Percentiles rank a stretch among this genome's conserved stretches.
These are phyloP conservation scores for Pterophyllum scalare DNA, from an alignment of 2,113 vertebrate species.

Conservation along the genomic window DNA sequence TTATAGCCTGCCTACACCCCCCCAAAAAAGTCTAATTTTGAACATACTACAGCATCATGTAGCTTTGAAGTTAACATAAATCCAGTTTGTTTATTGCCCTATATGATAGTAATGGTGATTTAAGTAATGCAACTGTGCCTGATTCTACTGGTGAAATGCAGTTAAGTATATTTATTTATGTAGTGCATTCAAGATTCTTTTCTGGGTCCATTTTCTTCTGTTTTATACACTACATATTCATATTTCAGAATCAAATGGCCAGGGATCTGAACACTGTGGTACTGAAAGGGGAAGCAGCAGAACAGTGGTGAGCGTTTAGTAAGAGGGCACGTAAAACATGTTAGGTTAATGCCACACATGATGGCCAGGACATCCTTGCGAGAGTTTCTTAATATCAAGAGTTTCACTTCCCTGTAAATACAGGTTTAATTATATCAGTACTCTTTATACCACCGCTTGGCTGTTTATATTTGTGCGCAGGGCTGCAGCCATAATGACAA, in stretches of 20 bases:
- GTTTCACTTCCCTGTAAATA: background rate
- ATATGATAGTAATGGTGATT: background rate
- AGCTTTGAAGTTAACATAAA: constrained; percentile 8
- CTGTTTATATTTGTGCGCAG: background rate
- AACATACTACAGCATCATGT: background rate
- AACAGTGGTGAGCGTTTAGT: background rate
- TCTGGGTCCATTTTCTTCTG: background rate
- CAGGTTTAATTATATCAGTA: background rate
- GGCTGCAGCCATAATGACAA: constrained; percentile 31
- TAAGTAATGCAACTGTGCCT: background rate
- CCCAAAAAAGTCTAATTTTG: constrained; percentile 28
- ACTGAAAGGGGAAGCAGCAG: background rate
- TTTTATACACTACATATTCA: background rate
- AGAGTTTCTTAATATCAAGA: constrained; percentile 8
- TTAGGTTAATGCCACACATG: background rate
- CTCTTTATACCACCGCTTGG: background rate
- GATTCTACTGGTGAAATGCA: background rate
- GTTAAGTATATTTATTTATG: background rate
- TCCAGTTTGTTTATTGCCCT: background rate
- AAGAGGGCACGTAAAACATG: background rate
- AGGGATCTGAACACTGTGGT: background rate
- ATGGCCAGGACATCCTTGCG: background rate
- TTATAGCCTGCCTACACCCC: constrained; percentile 28
- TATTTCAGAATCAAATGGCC: background rate
- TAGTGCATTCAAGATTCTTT: background rate